Percentiles rank a stretch among this genome's conserved stretches.
phyloP scores from a whole-genome alignment of 2,113 vertebrate species.

The Sylvietta virens region DNA sequence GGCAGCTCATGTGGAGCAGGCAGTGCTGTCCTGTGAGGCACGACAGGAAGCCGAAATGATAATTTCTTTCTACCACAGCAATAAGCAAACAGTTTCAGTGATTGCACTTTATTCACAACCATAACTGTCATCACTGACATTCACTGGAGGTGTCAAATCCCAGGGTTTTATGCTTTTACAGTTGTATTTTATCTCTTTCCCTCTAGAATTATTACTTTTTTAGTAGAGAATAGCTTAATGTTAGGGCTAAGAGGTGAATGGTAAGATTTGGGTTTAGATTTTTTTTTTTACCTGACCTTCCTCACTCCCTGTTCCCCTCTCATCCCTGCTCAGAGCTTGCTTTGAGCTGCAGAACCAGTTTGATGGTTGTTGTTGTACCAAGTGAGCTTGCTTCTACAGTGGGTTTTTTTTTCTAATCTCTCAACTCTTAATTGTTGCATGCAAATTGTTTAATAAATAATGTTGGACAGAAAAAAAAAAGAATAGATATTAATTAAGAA shows the following conservation, averaged over 20 bases:
- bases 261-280: neutral
- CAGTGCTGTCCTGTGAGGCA: neutral
- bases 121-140: neutral
- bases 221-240: neutral
- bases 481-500: conserved; percentile 99
- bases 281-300: neutral
- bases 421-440: conserved; percentile 73
- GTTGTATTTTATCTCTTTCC: neutral
- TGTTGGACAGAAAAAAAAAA: conserved; percentile 64
- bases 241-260: neutral
- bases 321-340: neutral
- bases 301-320: neutral
- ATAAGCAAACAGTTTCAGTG: conserved; percentile 11
- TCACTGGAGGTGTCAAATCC: neutral
- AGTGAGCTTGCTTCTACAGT: neutral
- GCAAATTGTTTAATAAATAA: conserved; percentile 84
- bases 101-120: neutral
- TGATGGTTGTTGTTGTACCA: neutral
- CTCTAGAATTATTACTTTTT: neutral
- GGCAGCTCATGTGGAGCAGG: neutral
- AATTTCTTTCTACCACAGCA: neutral
- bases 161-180: neutral
- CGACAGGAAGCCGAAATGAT: neutral
- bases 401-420: conserved; percentile 58
- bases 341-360: conserved; percentile 23